These are phyloP conservation scores for Amblyraja radiata DNA, from an alignment of 2,797 vertebrate genomes.

Conservation along the genomic window DNA sequence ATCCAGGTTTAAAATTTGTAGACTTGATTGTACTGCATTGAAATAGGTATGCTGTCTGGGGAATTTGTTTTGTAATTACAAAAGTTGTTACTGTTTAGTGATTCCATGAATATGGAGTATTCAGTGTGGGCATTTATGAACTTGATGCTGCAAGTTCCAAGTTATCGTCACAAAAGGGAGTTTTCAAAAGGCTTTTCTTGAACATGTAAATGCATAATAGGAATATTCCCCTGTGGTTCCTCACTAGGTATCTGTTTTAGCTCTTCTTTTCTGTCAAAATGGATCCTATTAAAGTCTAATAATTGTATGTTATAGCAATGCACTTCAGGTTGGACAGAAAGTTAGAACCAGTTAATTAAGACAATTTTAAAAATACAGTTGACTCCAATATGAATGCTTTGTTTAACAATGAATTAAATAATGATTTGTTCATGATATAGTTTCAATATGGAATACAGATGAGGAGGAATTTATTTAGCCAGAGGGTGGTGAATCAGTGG, in stretches of 20 bases:
- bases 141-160: background rate
- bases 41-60: background rate
- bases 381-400: background rate
- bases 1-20: slow-evolving; percentile 24
- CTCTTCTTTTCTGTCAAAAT: background rate
- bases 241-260: background rate
- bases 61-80: background rate
- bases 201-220: background rate
- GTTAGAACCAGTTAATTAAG: background rate
- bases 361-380: too few species aligned
- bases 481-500: too few species aligned
- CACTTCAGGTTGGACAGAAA: background rate
- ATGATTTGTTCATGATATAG: too few species aligned
- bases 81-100: background rate
- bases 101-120: background rate
- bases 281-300: background rate
- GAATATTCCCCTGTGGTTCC: background rate
- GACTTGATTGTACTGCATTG: background rate
- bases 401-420: too few species aligned
- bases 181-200: background rate
- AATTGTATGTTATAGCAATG: background rate
- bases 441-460: too few species aligned
- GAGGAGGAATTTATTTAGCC: too few species aligned
- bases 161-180: background rate
- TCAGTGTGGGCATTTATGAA: too few species aligned